Evolutionary conservation across 2,888 invertebrate species (phyloP), one percentile per base, ranked within the genome.

Genomic region (Latheticus oryzae): DNA sequence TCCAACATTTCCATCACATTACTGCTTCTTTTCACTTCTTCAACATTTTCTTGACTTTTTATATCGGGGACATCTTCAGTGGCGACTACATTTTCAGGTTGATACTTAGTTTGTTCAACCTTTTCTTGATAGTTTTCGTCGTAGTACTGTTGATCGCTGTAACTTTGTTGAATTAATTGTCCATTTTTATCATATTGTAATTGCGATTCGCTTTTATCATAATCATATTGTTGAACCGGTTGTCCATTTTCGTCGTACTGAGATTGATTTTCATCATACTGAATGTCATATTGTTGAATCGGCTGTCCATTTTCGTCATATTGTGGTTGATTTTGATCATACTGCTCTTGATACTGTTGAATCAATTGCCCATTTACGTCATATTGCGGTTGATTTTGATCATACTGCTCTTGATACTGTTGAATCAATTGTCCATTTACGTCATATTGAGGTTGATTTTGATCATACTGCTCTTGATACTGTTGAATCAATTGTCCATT

Each of bases 1-100:
- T 78, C 78, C 32, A 79, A 64, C 64, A 79, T 70, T 15, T 78
- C 74, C 63, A 77, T 63, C 5, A 79, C 72, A 52, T 76, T 76
- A 9, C 42, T 48, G 61, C 13, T 50, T 51, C 8, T 26, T 58
- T 40, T 60, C 50, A 13, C 3, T 32, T 55, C 56, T 42, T 70
- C 68, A 2, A 61, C 68, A 40, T 56, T 63, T 43, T 71, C 54
- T n/a, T n/a, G n/a, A n/a, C n/a, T n/a, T n/a, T n/a, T n/a, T n/a
- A n/a, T n/a, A n/a, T n/a, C n/a, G n/a, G n/a, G n/a, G n/a, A n/a
- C n/a, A n/a, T n/a, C n/a, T n/a, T 4, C 53, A 55, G 24, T 50
- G 52, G 28, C 59, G 47, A n/a, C n/a, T n/a, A n/a, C n/a, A 5
- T 60, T 62, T 19, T 64, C 63, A 12, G 21, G n/a, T 21, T 32